Percentiles rank a stretch among this genome's conserved stretches.
phyloP scores from a whole-genome alignment of 2,888 invertebrate species.

The Amphipyra tragopoginis region DNA sequence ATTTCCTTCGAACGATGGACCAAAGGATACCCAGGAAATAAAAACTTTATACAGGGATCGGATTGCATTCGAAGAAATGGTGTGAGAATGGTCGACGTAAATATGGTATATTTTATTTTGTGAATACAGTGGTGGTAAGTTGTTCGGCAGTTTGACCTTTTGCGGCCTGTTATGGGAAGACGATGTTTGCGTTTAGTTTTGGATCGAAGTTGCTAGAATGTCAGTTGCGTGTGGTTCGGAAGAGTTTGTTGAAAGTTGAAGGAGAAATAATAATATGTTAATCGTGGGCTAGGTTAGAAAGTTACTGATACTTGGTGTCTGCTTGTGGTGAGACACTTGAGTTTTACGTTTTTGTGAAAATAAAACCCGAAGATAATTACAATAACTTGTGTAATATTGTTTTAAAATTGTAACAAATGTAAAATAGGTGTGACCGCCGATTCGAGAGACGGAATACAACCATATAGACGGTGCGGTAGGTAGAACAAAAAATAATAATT shows the following conservation, averaged over 20 bases:
- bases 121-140: constrained; percentile 53
- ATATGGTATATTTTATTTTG: constrained; percentile 64
- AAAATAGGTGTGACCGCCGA: too few relatives aligned
- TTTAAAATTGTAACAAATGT: too few relatives aligned
- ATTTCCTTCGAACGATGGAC: constrained; percentile 51
- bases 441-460: too few relatives aligned
- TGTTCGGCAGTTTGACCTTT: constrained; percentile 59
- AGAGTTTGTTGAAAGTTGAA: constrained; percentile 16
- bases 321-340: too few relatives aligned
- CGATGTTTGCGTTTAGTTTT: constrained; percentile 28
- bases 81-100: constrained; percentile 59
- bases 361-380: too few relatives aligned
- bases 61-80: constrained; percentile 73
- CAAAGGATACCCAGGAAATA: constrained; percentile 70
- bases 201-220: constrained; percentile 17
- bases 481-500: too few relatives aligned
- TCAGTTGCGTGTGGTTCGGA: constrained; percentile 17
- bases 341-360: too few relatives aligned
- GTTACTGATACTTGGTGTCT: neutral
- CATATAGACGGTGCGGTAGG: too few relatives aligned
- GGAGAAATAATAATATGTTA: constrained; percentile 2
- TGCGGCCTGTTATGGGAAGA: constrained; percentile 41
- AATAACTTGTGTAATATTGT: too few relatives aligned
- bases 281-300: constrained; percentile 2
- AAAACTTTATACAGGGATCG: constrained; percentile 73